phyloP scores from a whole-genome alignment of 2,113 vertebrate genomes.

The Naja naja region DNA sequence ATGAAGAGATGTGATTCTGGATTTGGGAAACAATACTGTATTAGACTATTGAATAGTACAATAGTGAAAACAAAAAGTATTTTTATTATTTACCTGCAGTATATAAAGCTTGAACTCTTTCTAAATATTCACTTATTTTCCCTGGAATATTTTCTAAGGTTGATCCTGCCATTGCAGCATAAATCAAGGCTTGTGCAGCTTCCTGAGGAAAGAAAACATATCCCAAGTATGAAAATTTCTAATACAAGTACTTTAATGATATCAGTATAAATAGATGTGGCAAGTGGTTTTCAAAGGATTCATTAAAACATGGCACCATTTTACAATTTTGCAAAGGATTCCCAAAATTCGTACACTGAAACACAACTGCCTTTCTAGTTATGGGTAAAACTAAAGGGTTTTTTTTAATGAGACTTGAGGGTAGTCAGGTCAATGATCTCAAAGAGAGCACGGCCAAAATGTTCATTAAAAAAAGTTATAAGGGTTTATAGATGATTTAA shows the following conservation, averaged over 20 bases:
- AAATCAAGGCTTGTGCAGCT: slow-evolving; percentile 96
- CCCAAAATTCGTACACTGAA: not conserved
- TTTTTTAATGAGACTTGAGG: not conserved
- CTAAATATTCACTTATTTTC: slow-evolving; percentile 94
- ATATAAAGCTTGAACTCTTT: slow-evolving; percentile 91
- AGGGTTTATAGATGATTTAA: not conserved
- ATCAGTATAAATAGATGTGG: not conserved
- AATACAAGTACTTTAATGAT: not conserved
- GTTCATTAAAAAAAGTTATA: not conserved
- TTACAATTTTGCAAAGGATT: not conserved
- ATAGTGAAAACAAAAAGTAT: slow-evolving; percentile 13
- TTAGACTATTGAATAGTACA: not conserved
- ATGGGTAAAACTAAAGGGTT: not conserved
- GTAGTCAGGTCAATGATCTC: not conserved
- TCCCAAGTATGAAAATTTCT: not conserved
- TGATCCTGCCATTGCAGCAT: slow-evolving; percentile 95
- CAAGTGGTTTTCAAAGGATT: not conserved
- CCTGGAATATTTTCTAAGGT: slow-evolving; percentile 92
- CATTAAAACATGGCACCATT: not conserved
- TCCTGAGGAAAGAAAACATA: slow-evolving; percentile 65
- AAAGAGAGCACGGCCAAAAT: not conserved
- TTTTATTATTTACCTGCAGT: slow-evolving; percentile 77
- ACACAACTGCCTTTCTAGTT: not conserved
- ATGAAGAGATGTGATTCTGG: not conserved
- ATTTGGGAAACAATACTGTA: not conserved